Percentiles rank a stretch among this genome's conserved stretches.
phyloP scores from a whole-genome alignment of 2,888 invertebrate species.

The Vandiemenella viatica region DNA sequence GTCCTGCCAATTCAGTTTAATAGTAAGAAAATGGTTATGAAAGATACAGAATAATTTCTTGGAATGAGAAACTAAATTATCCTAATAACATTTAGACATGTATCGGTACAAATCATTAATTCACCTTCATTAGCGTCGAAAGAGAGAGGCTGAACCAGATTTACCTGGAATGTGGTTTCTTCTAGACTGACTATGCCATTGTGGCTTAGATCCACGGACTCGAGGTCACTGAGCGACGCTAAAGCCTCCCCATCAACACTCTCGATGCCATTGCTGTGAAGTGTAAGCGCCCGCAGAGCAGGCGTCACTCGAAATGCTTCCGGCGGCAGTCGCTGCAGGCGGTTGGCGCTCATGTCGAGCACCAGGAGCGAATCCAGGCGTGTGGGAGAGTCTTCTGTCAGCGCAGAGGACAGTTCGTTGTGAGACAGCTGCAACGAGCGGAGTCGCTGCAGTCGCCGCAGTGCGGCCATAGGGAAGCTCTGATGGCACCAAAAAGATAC shows the following conservation, averaged over 20 bases:
- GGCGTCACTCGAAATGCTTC: conserved; percentile 70
- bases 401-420: conserved; percentile 46
- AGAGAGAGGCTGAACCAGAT: too few relatives aligned
- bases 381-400: conserved; percentile 56
- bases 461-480: conserved; percentile 67
- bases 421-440: conserved; percentile 46
- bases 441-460: conserved; percentile 56
- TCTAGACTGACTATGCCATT: conserved; percentile 70
- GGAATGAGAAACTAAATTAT: too few relatives aligned
- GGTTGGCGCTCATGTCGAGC: conserved; percentile 75
- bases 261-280: conserved; percentile 73
- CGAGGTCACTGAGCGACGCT: conserved; percentile 52
- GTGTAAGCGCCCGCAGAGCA: conserved; percentile 58
- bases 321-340: conserved; percentile 57
- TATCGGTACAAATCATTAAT: too few relatives aligned
- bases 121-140: too few relatives aligned
- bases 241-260: conserved; percentile 64
- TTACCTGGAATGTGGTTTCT: conserved; percentile 55
- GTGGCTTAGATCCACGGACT: conserved; percentile 73
- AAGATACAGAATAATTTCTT: too few relatives aligned
- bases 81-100: too few relatives aligned
- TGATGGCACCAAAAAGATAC: too few relatives aligned
- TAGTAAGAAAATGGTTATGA: too few relatives aligned
- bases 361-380: conserved; percentile 55
- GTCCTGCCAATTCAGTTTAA: too few relatives aligned